Evolutionary conservation across 2,113 vertebrate genomes (phyloP).

Genomic region (Xenotilapia caudafasciata): DNA sequence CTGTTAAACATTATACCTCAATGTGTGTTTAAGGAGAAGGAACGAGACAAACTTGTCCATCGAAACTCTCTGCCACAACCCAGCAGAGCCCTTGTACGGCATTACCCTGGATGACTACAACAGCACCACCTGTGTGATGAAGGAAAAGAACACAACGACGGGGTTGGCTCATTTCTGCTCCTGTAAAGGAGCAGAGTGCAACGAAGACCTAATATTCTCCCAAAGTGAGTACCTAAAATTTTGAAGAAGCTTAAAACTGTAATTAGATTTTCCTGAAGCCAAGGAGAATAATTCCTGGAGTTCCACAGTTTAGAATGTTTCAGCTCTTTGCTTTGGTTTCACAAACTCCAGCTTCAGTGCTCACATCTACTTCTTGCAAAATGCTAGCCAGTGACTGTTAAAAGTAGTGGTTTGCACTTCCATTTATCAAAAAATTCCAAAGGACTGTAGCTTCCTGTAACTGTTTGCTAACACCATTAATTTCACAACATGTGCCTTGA

Average conservation of each 20-base stretch:
- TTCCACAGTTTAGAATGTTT: not conserved
- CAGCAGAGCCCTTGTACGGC: constrained; percentile 71
- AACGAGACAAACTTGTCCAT: constrained; percentile 77
- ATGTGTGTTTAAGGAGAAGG: constrained; percentile 73
- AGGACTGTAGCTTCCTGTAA: not conserved
- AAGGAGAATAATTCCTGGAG: not conserved
- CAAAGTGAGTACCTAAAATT: constrained; percentile 64
- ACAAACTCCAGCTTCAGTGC: not conserved
- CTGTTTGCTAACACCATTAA: not conserved
- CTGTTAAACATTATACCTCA: not conserved
- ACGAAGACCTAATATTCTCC: constrained; percentile 74
- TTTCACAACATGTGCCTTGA: not conserved
- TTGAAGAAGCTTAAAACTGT: not conserved
- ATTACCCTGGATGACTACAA: constrained; percentile 76
- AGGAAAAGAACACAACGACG: constrained; percentile 72
- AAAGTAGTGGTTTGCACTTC: not conserved
- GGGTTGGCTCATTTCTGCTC: constrained; percentile 83
- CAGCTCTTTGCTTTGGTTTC: not conserved
- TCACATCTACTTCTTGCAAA: not conserved
- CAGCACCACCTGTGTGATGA: constrained; percentile 81
- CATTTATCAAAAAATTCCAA: not conserved
- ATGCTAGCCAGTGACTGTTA: not conserved
- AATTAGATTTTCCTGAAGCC: not conserved
- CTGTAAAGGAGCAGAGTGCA: constrained; percentile 82
- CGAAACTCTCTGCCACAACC: constrained; percentile 87